phyloP scores from a whole-genome alignment of 2,113 vertebrate genomes.

The Dolichotis patagonum region DNA sequence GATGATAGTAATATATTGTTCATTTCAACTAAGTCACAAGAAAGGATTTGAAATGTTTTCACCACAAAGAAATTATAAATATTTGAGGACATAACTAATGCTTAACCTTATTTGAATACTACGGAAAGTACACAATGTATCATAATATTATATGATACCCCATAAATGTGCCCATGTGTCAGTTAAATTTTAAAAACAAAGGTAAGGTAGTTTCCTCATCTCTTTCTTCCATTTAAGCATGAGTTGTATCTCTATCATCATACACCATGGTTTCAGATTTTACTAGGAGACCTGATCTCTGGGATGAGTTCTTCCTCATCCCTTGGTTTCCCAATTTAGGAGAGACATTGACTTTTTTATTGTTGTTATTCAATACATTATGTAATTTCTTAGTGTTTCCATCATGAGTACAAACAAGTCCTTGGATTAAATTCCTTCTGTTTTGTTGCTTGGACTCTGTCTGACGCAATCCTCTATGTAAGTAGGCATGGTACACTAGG shows the following conservation, averaged over 20 bases:
- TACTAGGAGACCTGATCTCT: not conserved
- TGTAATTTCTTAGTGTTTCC: not conserved
- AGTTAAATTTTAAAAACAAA: not conserved
- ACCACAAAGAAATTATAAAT: not conserved
- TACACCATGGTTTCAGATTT: not conserved
- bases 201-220: too few species aligned
- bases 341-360: not conserved
- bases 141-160: not conserved
- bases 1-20: not conserved
- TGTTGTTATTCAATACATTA: not conserved
- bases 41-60: not conserved
- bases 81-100: not conserved
- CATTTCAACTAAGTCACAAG: not conserved
- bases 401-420: not conserved
- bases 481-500: not conserved
- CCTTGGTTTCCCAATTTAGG: not conserved
- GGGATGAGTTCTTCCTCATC: not conserved
- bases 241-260: not conserved
- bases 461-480: not conserved
- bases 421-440: slow-evolving; percentile 53
- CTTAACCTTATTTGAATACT: not conserved
- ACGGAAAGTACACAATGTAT: not conserved
- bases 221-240: not conserved
- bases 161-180: not conserved
- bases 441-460: not conserved